Conservation (phyloP, 35 echinoderm and acorn worm species). For the Acanthaster planci region DNA sequence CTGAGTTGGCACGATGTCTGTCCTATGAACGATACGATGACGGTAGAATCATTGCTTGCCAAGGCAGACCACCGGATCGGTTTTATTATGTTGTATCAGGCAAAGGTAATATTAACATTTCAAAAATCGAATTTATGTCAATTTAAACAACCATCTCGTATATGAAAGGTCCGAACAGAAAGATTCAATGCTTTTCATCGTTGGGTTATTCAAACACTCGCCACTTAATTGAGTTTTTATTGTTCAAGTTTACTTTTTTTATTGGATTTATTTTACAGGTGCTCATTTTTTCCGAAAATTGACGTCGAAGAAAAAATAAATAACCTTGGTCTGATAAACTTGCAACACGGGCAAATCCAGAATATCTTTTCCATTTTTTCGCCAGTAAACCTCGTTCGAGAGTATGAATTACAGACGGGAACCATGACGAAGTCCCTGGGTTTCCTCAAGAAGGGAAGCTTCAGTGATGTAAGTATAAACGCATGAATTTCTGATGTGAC, state of each 20-base stretch:
- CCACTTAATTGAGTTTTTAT: too few species aligned
- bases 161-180: neutral
- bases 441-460: neutral
- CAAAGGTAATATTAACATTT: conserved; percentile 34
- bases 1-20: conserved; percentile 51
- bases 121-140: neutral
- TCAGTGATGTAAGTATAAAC: conserved; percentile 20
- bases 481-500: neutral
- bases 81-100: conserved; percentile 78
- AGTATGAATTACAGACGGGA: neutral
- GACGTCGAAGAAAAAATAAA: too few species aligned
- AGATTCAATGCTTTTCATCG: too few species aligned
- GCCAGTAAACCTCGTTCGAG: neutral
- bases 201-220: too few species aligned
- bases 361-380: conserved; percentile 17
- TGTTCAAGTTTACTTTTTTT: too few species aligned
- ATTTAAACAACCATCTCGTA: neutral
- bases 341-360: neutral
- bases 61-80: conserved; percentile 57
- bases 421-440: conserved; percentile 14
- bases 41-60: conserved; percentile 65
- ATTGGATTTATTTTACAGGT: too few species aligned
- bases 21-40: conserved; percentile 68
- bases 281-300: too few species aligned
- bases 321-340: neutral